phyloP scores from a whole-genome alignment of 35 echinoderm and acorn worm genomes.

The Stichopus chloronotus region DNA sequence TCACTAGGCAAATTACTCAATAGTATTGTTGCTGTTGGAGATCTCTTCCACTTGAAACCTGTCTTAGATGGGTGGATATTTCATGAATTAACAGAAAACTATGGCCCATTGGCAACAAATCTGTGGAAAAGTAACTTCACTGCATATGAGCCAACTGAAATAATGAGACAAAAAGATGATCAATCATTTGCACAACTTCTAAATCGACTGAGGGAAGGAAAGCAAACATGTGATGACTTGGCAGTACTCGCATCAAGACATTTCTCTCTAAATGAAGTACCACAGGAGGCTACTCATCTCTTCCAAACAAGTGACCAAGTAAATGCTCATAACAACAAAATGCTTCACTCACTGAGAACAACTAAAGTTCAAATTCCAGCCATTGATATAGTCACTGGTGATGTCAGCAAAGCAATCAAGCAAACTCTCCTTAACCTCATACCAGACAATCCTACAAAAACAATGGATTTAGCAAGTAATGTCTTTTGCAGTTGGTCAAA shows the following conservation, averaged over 20 bases:
- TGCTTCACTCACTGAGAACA: background rate
- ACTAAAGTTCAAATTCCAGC: conserved; percentile 33
- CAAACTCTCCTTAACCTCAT: background rate
- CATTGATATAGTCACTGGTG: background rate
- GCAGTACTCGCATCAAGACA: background rate
- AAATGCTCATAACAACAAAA: conserved; percentile 3
- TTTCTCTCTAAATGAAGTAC: background rate
- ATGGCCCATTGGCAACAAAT: conserved; percentile 27
- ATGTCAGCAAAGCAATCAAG: conserved; percentile 30
- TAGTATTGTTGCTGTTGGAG: conserved; percentile 55
- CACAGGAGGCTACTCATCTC: conserved; percentile 25
- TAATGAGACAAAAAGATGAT: conserved; percentile 68
- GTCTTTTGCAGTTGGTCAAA: conserved; percentile 7
- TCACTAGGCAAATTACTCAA: too few relatives aligned
- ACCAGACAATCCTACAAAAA: conserved; percentile 17
- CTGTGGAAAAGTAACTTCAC: conserved; percentile 59
- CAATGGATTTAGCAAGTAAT: conserved; percentile 6
- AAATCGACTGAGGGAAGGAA: conserved; percentile 47
- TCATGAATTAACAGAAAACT: background rate
- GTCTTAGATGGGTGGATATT: conserved; percentile 32
- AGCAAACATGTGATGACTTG: conserved; percentile 33
- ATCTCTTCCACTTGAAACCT: conserved; percentile 59
- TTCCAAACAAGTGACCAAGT: conserved; percentile 53
- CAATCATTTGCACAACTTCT: conserved; percentile 55
- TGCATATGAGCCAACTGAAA: conserved; percentile 51